Evolutionary conservation across 2,888 invertebrate genomes (phyloP).

Genomic region (Crepidodera aurea): DNA sequence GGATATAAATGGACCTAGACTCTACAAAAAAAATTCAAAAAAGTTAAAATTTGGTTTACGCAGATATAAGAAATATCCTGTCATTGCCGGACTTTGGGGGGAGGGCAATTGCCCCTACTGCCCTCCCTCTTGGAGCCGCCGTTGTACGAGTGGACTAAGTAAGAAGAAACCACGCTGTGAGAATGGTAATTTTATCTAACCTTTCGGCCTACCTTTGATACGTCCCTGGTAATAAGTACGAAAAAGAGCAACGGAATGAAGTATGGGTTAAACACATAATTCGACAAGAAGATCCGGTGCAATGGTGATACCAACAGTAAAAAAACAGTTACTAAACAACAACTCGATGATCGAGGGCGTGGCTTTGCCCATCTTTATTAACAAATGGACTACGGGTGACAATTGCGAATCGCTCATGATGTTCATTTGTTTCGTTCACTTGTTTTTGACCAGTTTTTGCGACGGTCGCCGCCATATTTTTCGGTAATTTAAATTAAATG

Average conservation of each 20-base stretch:
- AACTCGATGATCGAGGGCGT: conserved; percentile 35
- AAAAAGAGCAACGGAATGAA: neutral
- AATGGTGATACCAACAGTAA: conserved; percentile 37
- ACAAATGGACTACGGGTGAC: conserved; percentile 55
- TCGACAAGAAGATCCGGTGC: conserved; percentile 24
- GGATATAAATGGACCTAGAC: too few species aligned
- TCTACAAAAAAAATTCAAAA: too few species aligned
- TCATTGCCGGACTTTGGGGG: too few species aligned
- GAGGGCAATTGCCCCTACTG: too few species aligned
- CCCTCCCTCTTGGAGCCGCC: too few species aligned
- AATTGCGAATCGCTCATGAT: conserved; percentile 49
- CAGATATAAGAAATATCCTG: too few species aligned
- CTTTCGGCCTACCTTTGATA: too few species aligned
- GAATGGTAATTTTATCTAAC: too few species aligned
- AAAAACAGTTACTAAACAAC: conserved; percentile 38
- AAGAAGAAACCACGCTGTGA: too few species aligned
- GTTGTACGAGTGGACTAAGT: too few species aligned
- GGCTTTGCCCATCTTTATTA: conserved; percentile 48
- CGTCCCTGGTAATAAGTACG: neutral
- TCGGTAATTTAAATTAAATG: conserved; percentile 46
- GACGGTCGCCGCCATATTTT: conserved; percentile 51
- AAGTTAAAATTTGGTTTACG: too few species aligned
- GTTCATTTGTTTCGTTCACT: conserved; percentile 28
- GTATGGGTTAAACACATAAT: conserved; percentile 22
- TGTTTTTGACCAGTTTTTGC: conserved; percentile 50